Conservation (phyloP, 2,888 invertebrate species). For the Druceiella hillmani region DNA sequence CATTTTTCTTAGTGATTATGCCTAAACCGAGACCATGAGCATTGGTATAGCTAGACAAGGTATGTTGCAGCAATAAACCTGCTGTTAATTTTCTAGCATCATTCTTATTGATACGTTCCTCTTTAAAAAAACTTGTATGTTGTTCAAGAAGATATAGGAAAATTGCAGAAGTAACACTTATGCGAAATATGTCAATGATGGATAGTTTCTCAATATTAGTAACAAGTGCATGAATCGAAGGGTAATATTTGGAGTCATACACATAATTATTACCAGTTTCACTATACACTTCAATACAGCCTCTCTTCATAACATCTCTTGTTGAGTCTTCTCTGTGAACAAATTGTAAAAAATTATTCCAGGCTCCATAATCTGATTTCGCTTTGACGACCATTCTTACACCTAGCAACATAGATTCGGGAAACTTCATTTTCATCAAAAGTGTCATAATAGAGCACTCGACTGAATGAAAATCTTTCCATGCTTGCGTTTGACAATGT, state of each 20-base stretch:
- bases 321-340: slow-evolving; percentile 33
- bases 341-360: slow-evolving; percentile 32
- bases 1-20: slow-evolving; percentile 36
- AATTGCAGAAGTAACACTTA: slow-evolving; percentile 58
- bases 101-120: slow-evolving; percentile 33
- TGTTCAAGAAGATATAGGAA: slow-evolving; percentile 57
- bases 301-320: slow-evolving; percentile 38
- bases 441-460: slow-evolving; percentile 69
- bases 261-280: slow-evolving; percentile 28
- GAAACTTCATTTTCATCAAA: slow-evolving; percentile 54
- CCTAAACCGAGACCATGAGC: slow-evolving; percentile 71
- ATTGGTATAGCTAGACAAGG: slow-evolving; percentile 80
- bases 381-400: slow-evolving; percentile 52
- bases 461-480: slow-evolving; percentile 63
- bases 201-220: slow-evolving; percentile 62
- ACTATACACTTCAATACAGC: slow-evolving; percentile 31
- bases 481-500: slow-evolving; percentile 58
- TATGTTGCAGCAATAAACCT: slow-evolving; percentile 64
- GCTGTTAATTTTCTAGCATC: slow-evolving; percentile 42
- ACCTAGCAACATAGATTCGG: slow-evolving; percentile 66
- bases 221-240: slow-evolving; percentile 60
- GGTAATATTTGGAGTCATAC: slow-evolving; percentile 48
- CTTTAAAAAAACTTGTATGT: slow-evolving; percentile 51
- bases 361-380: slow-evolving; percentile 32
- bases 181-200: slow-evolving; percentile 66